Evolutionary conservation across 1,140 invertebrate genomes (phyloP).

Genomic region (Potamilus streckersoni): DNA sequence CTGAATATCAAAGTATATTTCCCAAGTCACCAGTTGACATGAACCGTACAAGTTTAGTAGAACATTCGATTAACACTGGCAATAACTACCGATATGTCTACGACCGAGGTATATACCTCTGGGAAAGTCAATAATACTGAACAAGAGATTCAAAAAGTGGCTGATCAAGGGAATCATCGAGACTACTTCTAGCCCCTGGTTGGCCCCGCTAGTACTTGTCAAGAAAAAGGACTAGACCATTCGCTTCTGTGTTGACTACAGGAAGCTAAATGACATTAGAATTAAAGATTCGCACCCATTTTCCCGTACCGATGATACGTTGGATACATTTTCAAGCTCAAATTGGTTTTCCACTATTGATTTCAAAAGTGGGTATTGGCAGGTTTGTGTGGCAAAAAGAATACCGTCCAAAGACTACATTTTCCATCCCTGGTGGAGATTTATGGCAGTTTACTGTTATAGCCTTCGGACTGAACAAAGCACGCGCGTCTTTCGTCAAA

Average conservation of each 20-base stretch:
- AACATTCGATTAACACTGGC: conserved; percentile 20
- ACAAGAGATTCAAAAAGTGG: conserved; percentile 19
- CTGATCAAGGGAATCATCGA: conserved; percentile 18
- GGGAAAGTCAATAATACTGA: neutral
- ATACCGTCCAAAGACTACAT: conserved; percentile 58
- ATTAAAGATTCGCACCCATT: conserved; percentile 21
- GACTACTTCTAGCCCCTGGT: conserved; percentile 8
- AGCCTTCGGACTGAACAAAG: no score
- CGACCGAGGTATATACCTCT: conserved; percentile 6
- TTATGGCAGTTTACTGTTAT: no score
- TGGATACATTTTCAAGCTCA: conserved; percentile 26
- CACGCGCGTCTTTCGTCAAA: no score
- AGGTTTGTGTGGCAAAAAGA: conserved; percentile 55
- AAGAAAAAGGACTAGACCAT: conserved; percentile 13
- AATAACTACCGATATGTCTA: conserved; percentile 16
- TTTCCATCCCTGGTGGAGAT: neutral
- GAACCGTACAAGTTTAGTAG: conserved; percentile 8
- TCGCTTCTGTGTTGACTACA: conserved; percentile 20
- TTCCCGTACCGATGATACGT: conserved; percentile 30
- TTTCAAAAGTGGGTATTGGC: conserved; percentile 51
- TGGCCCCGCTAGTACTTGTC: neutral
- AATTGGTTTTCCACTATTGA: conserved; percentile 30
- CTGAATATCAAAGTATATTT: conserved; percentile 13
- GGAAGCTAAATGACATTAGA: conserved; percentile 7
- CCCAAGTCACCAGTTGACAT: conserved; percentile 22